Evolutionary conservation across 2,888 invertebrate species (phyloP).

Genomic region (Pelosia muscerda): DNA sequence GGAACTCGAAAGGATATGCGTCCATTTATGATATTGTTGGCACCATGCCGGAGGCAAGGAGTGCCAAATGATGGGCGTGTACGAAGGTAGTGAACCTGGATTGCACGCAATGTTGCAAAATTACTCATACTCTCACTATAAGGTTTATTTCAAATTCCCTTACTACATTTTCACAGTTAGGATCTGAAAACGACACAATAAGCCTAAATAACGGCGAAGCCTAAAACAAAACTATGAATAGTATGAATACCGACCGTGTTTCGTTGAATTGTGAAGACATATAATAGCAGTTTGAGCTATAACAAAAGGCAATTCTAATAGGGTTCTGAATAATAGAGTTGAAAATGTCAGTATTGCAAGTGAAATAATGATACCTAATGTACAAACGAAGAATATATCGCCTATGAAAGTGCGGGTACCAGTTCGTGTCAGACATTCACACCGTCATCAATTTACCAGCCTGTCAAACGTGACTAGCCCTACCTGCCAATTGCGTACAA

Average conservation of each 20-base stretch:
- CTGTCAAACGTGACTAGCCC: conserved; percentile 35
- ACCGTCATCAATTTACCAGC: conserved; percentile 34
- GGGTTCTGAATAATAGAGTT: conserved; percentile 2
- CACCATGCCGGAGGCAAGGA: conserved; percentile 58
- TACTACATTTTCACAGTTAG: background rate
- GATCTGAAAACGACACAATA: too few species aligned
- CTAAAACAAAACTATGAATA: background rate
- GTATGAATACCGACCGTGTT: background rate
- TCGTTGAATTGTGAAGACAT: background rate
- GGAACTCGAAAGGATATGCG: conserved; percentile 45
- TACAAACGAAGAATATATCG: background rate
- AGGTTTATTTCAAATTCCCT: background rate
- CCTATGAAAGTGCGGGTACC: conserved; percentile 26
- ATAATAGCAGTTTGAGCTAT: background rate
- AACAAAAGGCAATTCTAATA: background rate
- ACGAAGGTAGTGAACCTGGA: conserved; percentile 35
- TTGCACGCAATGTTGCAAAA: conserved; percentile 51
- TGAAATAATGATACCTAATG: conserved; percentile 7
- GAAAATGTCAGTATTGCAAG: background rate
- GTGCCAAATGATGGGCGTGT: conserved; percentile 62
- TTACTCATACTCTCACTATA: conserved; percentile 31
- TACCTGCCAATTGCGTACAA: conserved; percentile 31
- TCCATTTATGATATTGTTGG: conserved; percentile 57
- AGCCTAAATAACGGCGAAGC: background rate
- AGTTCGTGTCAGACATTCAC: conserved; percentile 24